Conservation (phyloP, 2,797 vertebrate species). For the Pangasius djambal region DNA sequence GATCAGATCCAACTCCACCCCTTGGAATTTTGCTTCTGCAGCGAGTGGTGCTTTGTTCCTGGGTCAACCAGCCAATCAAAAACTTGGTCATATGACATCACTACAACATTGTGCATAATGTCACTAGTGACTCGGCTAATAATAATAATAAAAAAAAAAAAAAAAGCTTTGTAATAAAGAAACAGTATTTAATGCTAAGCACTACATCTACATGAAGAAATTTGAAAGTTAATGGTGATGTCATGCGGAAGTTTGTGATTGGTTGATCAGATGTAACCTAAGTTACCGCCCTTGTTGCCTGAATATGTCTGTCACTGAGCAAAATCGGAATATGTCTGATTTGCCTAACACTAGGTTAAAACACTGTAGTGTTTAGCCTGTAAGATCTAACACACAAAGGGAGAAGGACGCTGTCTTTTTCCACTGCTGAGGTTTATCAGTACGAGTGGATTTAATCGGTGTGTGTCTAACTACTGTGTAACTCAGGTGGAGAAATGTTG, state of each 20-base stretch:
- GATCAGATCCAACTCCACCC: background rate
- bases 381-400: slow-evolving; percentile 29
- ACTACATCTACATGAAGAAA: background rate
- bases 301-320: background rate
- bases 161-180: background rate
- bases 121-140: background rate
- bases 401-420: slow-evolving; percentile 23
- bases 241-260: background rate
- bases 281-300: background rate
- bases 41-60: background rate
- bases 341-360: background rate
- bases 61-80: background rate
- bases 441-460: slow-evolving; percentile 39
- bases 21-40: background rate
- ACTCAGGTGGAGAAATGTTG: slow-evolving; percentile 58
- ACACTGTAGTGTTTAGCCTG: slow-evolving; percentile 18
- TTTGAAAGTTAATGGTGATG: background rate
- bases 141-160: too few species aligned
- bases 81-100: background rate
- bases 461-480: slow-evolving; percentile 49
- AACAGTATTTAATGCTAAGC: slow-evolving; percentile 12
- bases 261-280: background rate
- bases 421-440: slow-evolving; percentile 19
- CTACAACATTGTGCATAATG: background rate
- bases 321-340: background rate